These are phyloP conservation scores for Gymnothorax javanicus DNA, from an alignment of 2,797 vertebrate species.

Conservation along the genomic window DNA sequence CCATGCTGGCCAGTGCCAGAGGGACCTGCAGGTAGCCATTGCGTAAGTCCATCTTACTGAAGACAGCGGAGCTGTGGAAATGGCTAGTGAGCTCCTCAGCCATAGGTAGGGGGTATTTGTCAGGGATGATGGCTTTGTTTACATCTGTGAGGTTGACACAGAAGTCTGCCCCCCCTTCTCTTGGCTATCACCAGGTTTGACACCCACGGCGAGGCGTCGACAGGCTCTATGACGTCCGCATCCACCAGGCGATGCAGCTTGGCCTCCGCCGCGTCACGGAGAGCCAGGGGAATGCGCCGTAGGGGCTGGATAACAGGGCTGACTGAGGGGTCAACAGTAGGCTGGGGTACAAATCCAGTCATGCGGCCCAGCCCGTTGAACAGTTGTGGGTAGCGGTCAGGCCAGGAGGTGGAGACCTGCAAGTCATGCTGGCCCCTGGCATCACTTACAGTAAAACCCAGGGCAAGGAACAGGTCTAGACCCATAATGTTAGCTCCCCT, in stretches of 20 bases:
- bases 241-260: not conserved
- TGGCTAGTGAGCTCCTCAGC: not conserved
- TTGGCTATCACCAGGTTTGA: not conserved
- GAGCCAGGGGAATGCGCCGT: not conserved
- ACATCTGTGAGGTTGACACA: not conserved
- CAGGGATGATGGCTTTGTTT: not conserved
- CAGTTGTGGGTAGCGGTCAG: no score
- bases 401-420: no score
- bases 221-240: not conserved
- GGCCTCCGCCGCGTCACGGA: not conserved
- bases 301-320: not conserved
- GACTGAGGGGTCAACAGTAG: not conserved
- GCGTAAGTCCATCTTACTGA: not conserved
- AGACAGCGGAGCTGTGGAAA: not conserved
- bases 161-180: not conserved
- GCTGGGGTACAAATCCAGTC: not conserved
- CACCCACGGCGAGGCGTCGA: not conserved
- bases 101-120: not conserved
- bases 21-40: not conserved
- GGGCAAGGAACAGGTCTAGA: no score
- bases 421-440: no score
- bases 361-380: no score
- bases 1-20: not conserved
- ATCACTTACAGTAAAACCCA: no score
- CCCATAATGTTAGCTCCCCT: no score